Base-by-base conservation (phyloP, 2,113 vertebrate genomes). In the Coptodon rendalli region DNA sequence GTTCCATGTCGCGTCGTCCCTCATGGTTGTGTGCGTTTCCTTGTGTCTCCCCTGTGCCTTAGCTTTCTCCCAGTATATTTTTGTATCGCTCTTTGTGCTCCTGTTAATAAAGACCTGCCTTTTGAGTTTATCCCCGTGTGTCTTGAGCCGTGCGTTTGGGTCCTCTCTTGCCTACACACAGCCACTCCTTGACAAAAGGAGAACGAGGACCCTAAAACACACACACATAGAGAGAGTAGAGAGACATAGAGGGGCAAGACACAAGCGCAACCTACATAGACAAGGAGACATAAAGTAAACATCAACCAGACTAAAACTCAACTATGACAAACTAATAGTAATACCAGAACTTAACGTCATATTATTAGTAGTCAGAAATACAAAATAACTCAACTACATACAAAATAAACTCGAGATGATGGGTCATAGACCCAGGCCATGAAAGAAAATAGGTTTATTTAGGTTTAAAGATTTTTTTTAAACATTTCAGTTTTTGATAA, bases 1-100 rank as follows among this genome's bases (percentile, higher is more conserved):
- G 11, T 56, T 56, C 22, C 0, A 0, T 27, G 22, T 56, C 2
- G 0, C 1, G 11, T 56, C 6, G 0, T 27, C 54, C 54, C 24
- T 57, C 56, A 16, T 57, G 56, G 27, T 29, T 59, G 2, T 29
- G 24, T 59, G 1, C 0, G 1, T 59, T 59, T 59, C 1, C 24
- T 59, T 16, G 7, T 59, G 24, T 16, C 7, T 16, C 56, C 56
- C 13, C 56, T 9, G 7, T 59, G 24, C 1, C 24, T 29, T 59
- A 29, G 13, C 56, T 59, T 57, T 57, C 24, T 57, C 56, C 56
- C 56, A 29, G 24, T 57, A 3, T 5, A 59, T 13, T 59, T 29
- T 59, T 59, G 56, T 59, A 31, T 59, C 0, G 5, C 27, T 59
- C 56, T 17, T 31, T 31, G 5, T 59, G 56, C 17, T 59, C 56